A percentile compares a stretch with the other conserved stretches of the same genome.
These are phyloP conservation scores for Esox lucius DNA, from an alignment of 2,797 vertebrate genomes.

Conservation along the genomic window DNA sequence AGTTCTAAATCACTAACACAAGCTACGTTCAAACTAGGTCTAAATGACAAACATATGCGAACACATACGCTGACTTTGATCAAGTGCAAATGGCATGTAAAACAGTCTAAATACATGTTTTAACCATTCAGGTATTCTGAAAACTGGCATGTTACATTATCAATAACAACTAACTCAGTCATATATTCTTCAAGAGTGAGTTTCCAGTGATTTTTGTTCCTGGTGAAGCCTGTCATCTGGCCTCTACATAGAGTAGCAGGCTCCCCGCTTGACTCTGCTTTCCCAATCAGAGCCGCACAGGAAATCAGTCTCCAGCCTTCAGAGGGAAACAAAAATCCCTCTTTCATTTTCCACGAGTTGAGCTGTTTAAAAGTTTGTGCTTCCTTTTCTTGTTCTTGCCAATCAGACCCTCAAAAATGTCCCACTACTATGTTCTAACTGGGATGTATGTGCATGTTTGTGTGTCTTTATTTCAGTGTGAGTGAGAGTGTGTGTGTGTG, in stretches of 20 bases:
- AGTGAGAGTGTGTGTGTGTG: neutral
- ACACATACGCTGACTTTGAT: neutral
- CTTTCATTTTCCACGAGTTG: constrained; percentile 69
- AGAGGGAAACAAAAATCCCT: constrained; percentile 57
- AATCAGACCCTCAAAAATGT: constrained; percentile 65
- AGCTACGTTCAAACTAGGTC: neutral
- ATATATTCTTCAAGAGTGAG: constrained; percentile 48
- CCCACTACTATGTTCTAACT: constrained; percentile 20
- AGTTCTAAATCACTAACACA: neutral
- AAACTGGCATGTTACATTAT: neutral
- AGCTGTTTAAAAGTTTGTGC: constrained; percentile 61
- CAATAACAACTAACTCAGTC: constrained; percentile 38
- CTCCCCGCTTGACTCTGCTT: constrained; percentile 72
- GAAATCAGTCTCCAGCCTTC: constrained; percentile 75
- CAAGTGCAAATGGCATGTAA: neutral
- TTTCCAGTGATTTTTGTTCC: constrained; percentile 17
- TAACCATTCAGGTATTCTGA: constrained; percentile 14
- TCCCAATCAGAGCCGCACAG: constrained; percentile 76
- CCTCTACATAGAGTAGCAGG: constrained; percentile 67
- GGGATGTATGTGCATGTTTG: constrained; percentile 7
- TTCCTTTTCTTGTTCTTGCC: constrained; percentile 72
- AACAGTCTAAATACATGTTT: constrained; percentile 6
- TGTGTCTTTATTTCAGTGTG: neutral
- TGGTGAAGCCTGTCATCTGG: constrained; percentile 67
- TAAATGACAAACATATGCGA: neutral